Base-by-base conservation (phyloP, 2,113 vertebrate genomes). In the Mastomys natalensis region DNA sequence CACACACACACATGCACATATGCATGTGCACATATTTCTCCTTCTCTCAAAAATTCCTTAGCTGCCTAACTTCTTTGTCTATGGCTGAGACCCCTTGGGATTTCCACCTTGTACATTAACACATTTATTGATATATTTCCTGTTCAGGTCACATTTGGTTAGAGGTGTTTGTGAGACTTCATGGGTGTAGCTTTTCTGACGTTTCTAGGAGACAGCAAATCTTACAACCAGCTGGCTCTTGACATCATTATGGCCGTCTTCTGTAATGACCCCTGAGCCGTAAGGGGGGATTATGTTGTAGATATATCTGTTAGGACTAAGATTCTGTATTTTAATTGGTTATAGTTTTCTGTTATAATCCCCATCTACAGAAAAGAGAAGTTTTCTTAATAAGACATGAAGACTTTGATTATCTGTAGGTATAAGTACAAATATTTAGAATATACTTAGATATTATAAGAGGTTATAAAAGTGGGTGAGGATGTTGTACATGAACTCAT, bases 11-110 rank as follows among this genome's bases (percentile, higher is more conserved):
- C 1, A 19, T 16, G 3, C 13, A 26, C 7, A 22, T 1, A 2
- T 9, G 1, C 26, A 3, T 29, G 26, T 12, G 1, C 13, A 12
- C 34, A 40, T 5, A 4, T 43, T 5, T 43, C 24, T 31, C 13
- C n/a, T 1, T 40, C 7, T 84, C 7, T 62, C n/a, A 85, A 4
- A 4, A 4, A 31, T 45, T 43, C 10, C 8, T 45, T 31, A 64
- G 1, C 31, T 64, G 81, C 40, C 26, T 74, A 9, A 43, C 2
- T 12, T 76, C 19, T 64, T 29, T 29, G 24, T 85, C 24, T 43
- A 45, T 26, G 26, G 31, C 29, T 64, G 26, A 64, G 15, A 85
- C 13, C 7, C 5, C 0, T 31, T 29, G 58, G 31, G 2, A 26
- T 43, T 62, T 31, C 7, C 58, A 45, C 3, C 24, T 19, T 43